phyloP scores from a whole-genome alignment of 2,113 vertebrate species.

The Chlamydotis undulata region DNA sequence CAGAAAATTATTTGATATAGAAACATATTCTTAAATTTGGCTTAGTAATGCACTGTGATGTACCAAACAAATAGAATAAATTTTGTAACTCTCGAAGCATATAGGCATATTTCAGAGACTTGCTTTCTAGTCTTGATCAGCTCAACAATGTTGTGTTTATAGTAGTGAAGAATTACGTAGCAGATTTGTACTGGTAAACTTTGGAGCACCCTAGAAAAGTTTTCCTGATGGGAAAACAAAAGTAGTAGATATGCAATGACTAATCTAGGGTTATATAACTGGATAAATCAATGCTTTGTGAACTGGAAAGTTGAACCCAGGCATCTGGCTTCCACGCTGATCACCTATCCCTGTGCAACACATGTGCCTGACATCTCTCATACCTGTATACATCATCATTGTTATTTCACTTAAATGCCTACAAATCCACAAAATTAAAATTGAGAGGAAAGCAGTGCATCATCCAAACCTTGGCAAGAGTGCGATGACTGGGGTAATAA shows the following conservation, averaged over 20 bases:
- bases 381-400: fast-evolving
- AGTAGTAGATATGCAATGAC: not conserved
- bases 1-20: not conserved
- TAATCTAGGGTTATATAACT: not conserved
- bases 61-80: not conserved
- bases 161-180: not conserved
- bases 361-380: not conserved
- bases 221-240: not conserved
- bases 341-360: not conserved
- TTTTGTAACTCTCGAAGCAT: not conserved
- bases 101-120: not conserved
- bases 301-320: not conserved
- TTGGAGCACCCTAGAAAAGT: not conserved
- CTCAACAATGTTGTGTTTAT: not conserved
- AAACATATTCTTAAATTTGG: not conserved
- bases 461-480: constrained; percentile 88
- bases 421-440: not conserved
- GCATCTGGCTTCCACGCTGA: not conserved
- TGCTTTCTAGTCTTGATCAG: not conserved
- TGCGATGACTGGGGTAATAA: constrained; percentile 83
- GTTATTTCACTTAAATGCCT: not conserved
- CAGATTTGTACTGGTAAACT: not conserved
- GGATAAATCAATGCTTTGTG: not conserved
- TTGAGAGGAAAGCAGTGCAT: not conserved
- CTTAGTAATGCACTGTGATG: not conserved